Evolutionary conservation across 2,113 vertebrate species (phyloP), one percentile per base, ranked within the genome.

Genomic region (Archilochus colubris): DNA sequence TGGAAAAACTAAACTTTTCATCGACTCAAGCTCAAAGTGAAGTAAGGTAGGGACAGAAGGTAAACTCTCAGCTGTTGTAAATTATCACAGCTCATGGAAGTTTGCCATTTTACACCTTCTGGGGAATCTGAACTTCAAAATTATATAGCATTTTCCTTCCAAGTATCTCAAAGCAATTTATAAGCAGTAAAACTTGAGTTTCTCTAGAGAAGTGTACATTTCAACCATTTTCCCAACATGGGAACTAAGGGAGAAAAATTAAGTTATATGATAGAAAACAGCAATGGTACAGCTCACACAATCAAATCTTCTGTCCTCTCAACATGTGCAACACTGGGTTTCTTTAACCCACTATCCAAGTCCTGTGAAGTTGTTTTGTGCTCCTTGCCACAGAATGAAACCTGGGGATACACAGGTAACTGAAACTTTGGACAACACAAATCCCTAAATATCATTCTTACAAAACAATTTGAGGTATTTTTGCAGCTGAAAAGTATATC

Each of bases 51-150:
- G 82, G 89, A 93, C 75, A 89, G 91, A 95, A 92, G 79, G 72
- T 95, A 95, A 95, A 83, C 82, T 92, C 85, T 94, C 89, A 94
- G 88, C 82, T 94, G 87, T 80, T 86, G 75, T 95, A 91, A 79
- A 95, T 95, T 85, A 94, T 58, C 91, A 70, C 89, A 94, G 91
- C 82, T 95, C 87, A 81, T 83, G 82, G 93, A 92, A 91, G 59
- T 53, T 80, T 92, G 87, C 85, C 93, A 95, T 94, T 95, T 96
- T 93, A 92, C 66, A 93, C 81, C 83, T 93, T 88, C 94, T 94
- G 92, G 83, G 80, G 53, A 96, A 81, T 91, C 61, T 90, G 94
- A 93, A 95, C 89, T 97, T 94, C 85, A 89, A 94, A 95, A 91
- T 94, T 70, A 93, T 40, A 81, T 44, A 93, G 85, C 77, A 57